Evolutionary conservation across 2,113 vertebrate species (phyloP), one percentile per base, ranked within the genome.

Genomic region (Geococcyx californianus): DNA sequence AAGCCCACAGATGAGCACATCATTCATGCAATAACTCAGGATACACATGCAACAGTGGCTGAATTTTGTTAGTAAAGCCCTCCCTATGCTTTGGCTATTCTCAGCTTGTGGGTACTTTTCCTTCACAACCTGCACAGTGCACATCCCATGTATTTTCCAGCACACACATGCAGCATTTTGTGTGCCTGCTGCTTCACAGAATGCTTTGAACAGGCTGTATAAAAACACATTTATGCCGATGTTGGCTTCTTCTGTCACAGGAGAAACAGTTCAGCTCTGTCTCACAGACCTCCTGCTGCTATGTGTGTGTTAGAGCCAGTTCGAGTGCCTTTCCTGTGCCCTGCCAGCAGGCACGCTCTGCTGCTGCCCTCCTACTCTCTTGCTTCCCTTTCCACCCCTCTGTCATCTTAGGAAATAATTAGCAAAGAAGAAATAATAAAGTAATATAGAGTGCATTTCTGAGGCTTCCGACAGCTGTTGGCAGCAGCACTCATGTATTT

Each of bases 371-470:
- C 0, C 0, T 49, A 17, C 16, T 79, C 52, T 38, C 64, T 62
- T 58, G 45, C 79, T 87, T 87, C 79, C 63, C 67, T 80, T 60
- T 51, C 59, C 51, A 33, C 5, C 7, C 19, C 29, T 25, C 11
- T 18, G 42, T 55, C 86, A 90, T 62, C 85, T 70, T 87, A 59
- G 76, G 84, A 95, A 96, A 96, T 93, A 94, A 96, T 94, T 97
- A 95, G 60, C 84, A 94, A 95, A 94, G 66, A 94, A 94, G 62
- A 91, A 96, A 80, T 93, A 96, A 93, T 86, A 90, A 91, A 94
- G 84, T 62, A 44, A 72, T 84, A 82, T 28, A 76, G 33, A 93
- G 49, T 72, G 74, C 54, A 80, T 80, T 97, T 73, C 82, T 82
- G 92, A 95, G 56, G 60, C 59, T 94, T 93, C 78, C 3, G 1